Evolutionary conservation across 2,113 vertebrate species (phyloP).

Genomic region (Oxyruncus cristatus): DNA sequence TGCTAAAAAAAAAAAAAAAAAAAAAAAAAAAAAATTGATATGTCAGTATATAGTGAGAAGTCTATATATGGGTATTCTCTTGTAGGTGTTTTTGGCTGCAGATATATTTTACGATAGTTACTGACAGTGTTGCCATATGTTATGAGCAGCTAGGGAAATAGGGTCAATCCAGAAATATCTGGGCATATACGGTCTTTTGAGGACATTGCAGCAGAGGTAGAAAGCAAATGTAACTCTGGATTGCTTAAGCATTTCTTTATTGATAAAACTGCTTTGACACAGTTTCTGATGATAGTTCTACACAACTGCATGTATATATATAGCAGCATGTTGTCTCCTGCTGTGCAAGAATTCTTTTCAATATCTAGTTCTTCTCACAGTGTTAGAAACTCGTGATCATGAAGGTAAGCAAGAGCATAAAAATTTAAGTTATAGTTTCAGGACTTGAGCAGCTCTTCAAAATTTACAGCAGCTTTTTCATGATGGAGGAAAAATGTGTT

Average conservation of each 20-base stretch:
- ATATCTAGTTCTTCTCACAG: background rate
- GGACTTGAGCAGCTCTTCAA: background rate
- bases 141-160: slow-evolving; percentile 10
- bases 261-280: background rate
- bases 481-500: background rate
- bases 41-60: background rate
- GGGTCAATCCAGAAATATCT: slow-evolving; percentile 26
- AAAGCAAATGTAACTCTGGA: background rate
- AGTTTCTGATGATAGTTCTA: background rate
- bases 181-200: background rate
- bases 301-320: background rate
- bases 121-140: slow-evolving; percentile 31
- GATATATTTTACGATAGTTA: background rate
- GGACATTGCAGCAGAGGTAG: background rate
- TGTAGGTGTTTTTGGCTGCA: background rate
- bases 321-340: background rate
- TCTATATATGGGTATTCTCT: slow-evolving; percentile 17
- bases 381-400: background rate
- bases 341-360: background rate
- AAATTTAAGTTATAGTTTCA: background rate
- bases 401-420: background rate
- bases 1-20: background rate
- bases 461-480: background rate
- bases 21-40: background rate
- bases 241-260: background rate